Evolutionary conservation across 2,113 vertebrate species (phyloP), one percentile per base, ranked within the genome.

Genomic region (Sinocyclocheilus anophthalmus): DNA sequence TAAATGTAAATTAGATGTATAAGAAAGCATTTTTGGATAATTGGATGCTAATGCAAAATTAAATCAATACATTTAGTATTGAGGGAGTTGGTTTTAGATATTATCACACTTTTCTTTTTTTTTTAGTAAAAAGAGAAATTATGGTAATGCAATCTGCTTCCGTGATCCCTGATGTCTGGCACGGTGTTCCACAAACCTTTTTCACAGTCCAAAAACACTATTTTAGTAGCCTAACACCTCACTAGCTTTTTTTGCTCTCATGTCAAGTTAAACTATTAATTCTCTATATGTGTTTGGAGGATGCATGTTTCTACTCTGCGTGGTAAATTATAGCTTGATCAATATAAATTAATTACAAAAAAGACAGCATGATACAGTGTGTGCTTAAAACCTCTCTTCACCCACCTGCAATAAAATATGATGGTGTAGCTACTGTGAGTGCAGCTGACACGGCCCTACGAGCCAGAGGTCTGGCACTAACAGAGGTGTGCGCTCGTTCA

Each of bases 301-400:
- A 53, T 67, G 63, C 5, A 1, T 37, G 30, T 13, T 45, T 75
- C 5, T 9, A 57, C 67, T 37, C 55, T 57, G 37, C 30, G 53
- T 84, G 57, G 53, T 67, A 30, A 79, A 81, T 80, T 57, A 67
- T 26, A 57, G 33, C 30, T 78, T 55, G 18, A 24, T 50, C 65
- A 18, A 45, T 20, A 48, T 84, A 81, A 76, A 67, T 81, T 69
- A 85, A 85, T 67, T 1, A n/a, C 1, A 37, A 57, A 61, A 76
- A 3, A 72, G 84, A 30, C 61, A 67, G 63, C 63, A 59, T 79
- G 53, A 72, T 75, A 53, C 75, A 70, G 78, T 76, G 45, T 76
- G 42, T 87, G 69, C 48, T 81, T 45, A 76, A 76, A 84, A 72
- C 12, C 55, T 75, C 45, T 50, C 61, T 69, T 81, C n/a, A 22